A percentile compares a stretch with the other conserved stretches of the same genome.
Evolutionary conservation across 2,797 vertebrate species (phyloP).

Genomic region (Cyprinodon diabolis): DNA sequence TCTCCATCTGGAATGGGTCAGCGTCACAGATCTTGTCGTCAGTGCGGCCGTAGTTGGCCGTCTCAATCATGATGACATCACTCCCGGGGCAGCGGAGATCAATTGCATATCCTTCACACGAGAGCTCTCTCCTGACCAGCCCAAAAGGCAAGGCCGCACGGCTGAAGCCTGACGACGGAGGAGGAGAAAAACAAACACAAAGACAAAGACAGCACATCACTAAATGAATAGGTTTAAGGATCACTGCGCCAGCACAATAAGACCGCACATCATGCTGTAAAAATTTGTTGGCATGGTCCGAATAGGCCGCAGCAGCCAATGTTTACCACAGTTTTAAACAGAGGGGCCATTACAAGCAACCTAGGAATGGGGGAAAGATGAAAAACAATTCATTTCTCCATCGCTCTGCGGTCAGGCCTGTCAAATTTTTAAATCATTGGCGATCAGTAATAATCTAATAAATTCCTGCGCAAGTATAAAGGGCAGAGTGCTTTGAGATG

Average conservation of each 20-base stretch:
- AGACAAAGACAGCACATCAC: constrained; percentile 36
- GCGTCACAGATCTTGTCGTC: constrained; percentile 99
- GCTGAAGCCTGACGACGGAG: constrained; percentile 86
- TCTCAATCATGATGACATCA: constrained; percentile 99
- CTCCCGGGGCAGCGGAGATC: constrained; percentile 98
- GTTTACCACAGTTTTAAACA: constrained; percentile 75
- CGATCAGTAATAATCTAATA: constrained; percentile 71
- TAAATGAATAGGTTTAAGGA: constrained; percentile 52
- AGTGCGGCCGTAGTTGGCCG: constrained; percentile 97
- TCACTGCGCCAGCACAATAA: constrained; percentile 50
- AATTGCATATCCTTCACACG: constrained; percentile 97
- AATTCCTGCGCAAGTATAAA: constrained; percentile 69
- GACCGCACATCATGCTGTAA: constrained; percentile 65
- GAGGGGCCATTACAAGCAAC: constrained; percentile 57
- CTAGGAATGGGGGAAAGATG: constrained; percentile 53
- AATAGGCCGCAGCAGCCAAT: constrained; percentile 68
- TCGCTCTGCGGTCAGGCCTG: constrained; percentile 67
- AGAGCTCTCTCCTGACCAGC: constrained; percentile 95
- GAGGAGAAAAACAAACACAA: constrained; percentile 28
- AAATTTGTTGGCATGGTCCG: constrained; percentile 61
- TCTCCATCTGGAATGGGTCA: constrained; percentile 99
- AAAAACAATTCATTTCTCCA: constrained; percentile 66
- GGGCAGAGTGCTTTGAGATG: constrained; percentile 47
- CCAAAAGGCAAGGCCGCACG: constrained; percentile 95
- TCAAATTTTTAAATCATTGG: constrained; percentile 59